Evolutionary conservation across 1,140 invertebrate species (phyloP), one percentile per base, ranked within the genome.

Genomic region (Drosophila micromelanica): DNA sequence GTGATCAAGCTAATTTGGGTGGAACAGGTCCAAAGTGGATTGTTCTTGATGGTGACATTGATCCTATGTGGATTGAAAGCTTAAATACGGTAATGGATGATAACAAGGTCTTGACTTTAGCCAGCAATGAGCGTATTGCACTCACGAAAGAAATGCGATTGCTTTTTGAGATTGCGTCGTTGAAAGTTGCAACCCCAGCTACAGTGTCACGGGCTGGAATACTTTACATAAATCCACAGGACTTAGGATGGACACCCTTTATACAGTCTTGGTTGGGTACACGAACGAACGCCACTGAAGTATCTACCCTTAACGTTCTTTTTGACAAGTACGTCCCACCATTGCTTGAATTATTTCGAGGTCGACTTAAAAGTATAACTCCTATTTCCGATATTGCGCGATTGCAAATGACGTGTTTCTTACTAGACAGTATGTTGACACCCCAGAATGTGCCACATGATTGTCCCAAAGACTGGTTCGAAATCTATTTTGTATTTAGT

Each of bases 21-120:
- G 96, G 96, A 0, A 76, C 56, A 11, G 96, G 96, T 9, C 97
- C 97, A 0, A 98, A 98, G 92, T 99, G 98, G 98, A 98, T 99
- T 79, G 96, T 99, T 4, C 94, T 99, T 30, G 98, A 99, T 92
- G 98, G 98, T 23, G 98, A 99, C 90, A 98, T 98, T 89, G 98
- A 98, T 94, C 97, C 97, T 0, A 98, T 98, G 97, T 98, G 97
- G 97, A 98, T 98, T 81, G 97, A 98, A 93, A 98, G 96, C 4
- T 93, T 98, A 0, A 98, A 98, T 82, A 96, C 96, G 5, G 93
- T 97, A 2, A 96, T 97, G 96, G 96, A 97, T 90, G 96, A 97
- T 79, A 96, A 97, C 84, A 96, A 97, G 92, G 95, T 98, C 5
- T 92, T 99, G 62, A 98, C 97, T 0, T 92, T 99, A 74, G 97